These are phyloP conservation scores for Philopedon plagiatum DNA, from an alignment of 2,888 invertebrate species.

Conservation along the genomic window DNA sequence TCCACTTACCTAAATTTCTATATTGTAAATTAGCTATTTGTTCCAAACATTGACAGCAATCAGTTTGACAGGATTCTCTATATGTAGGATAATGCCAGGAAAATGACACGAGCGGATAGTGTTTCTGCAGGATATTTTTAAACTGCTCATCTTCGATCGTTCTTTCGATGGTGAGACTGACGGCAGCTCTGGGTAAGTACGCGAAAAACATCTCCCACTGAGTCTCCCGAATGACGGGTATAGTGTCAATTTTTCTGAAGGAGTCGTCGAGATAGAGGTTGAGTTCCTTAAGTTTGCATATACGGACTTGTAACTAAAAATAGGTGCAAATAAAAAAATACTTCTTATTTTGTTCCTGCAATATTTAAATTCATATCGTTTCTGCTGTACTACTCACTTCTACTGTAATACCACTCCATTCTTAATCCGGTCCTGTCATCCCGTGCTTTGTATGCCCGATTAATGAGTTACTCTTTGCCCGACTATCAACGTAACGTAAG, in stretches of 20 bases:
- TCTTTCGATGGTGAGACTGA: conserved; percentile 26
- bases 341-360: too few species aligned
- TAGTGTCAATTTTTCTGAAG: conserved; percentile 12
- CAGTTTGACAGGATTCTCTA: conserved; percentile 34
- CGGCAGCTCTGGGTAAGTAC: conserved; percentile 23
- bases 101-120: conserved; percentile 37
- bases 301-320: conserved; percentile 22
- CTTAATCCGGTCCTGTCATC: too few species aligned
- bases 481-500: too few species aligned
- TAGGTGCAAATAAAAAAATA: conserved; percentile 9
- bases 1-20: conserved; percentile 25
- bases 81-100: conserved; percentile 34
- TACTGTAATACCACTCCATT: too few species aligned
- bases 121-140: conserved; percentile 29
- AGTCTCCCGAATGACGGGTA: neutral
- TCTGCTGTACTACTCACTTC: too few species aligned
- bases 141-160: conserved; percentile 34
- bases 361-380: too few species aligned
- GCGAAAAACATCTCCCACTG: conserved; percentile 39
- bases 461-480: too few species aligned
- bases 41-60: conserved; percentile 36
- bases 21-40: conserved; percentile 21
- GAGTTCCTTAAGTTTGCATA: conserved; percentile 31
- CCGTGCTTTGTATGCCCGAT: too few species aligned
- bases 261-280: conserved; percentile 36